A percentile compares a stretch with the other conserved stretches of the same genome.
Conservation (phyloP, 2,797 vertebrate genomes). For the Podargus strigoides region DNA sequence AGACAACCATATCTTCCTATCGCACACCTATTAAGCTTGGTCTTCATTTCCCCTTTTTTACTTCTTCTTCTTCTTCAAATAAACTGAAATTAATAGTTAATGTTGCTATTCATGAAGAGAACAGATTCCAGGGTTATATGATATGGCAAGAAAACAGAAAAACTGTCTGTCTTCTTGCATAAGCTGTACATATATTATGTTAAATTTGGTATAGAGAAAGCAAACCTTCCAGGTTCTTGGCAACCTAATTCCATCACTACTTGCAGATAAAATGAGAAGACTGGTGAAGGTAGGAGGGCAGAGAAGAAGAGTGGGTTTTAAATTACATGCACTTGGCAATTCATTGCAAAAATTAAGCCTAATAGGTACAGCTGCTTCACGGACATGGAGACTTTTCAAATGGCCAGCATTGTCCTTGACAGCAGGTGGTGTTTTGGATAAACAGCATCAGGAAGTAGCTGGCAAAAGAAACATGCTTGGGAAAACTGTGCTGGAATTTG, state of each 20-base stretch:
- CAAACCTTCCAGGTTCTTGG: background rate
- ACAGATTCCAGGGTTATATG: background rate
- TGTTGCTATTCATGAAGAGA: background rate
- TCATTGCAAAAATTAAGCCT: constrained; percentile 13
- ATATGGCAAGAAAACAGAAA: background rate
- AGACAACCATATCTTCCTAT: background rate
- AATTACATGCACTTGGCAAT: background rate
- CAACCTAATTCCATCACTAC: constrained; percentile 15
- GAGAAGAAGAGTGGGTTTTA: background rate
- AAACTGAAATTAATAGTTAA: background rate
- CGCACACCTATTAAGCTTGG: background rate
- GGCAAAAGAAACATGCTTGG: constrained; percentile 10
- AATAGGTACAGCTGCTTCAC: background rate
- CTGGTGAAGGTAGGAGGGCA: background rate
- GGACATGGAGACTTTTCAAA: background rate
- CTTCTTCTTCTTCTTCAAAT: background rate
- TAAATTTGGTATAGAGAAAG: constrained; percentile 12
- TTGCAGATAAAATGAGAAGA: background rate
- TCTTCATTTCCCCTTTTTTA: background rate
- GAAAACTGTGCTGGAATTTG: background rate
- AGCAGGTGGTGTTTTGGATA: constrained; percentile 24
- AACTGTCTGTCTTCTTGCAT: background rate
- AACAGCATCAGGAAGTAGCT: constrained; percentile 29
- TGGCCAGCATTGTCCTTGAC: background rate
- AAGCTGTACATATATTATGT: background rate